A percentile compares a stretch with the other conserved stretches of the same genome.
phyloP scores from a whole-genome alignment of 1,140 invertebrate genomes.

The Lepidostoma basale region DNA sequence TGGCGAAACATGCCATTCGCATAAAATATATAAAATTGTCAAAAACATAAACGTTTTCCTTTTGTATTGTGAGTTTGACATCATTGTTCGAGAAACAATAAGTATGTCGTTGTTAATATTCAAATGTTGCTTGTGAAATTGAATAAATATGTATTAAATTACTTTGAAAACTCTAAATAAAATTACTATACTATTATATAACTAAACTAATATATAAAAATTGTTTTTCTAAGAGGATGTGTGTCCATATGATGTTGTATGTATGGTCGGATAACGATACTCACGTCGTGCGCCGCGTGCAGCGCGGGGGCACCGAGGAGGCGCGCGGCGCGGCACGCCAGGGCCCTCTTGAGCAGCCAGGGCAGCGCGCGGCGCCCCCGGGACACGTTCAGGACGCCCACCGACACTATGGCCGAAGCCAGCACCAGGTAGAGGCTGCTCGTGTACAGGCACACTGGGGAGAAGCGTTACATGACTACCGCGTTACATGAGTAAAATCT shows the following conservation, averaged over 20 bases:
- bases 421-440: slow-evolving; percentile 65
- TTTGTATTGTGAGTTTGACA: too few species aligned
- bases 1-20: too few species aligned
- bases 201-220: not conserved
- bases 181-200: not conserved
- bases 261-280: not conserved
- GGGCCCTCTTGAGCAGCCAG: slow-evolving; percentile 23
- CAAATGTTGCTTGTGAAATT: not conserved
- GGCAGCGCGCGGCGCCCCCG: slow-evolving; percentile 43
- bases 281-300: slow-evolving; percentile 9
- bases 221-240: not conserved
- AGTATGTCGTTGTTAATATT: not conserved
- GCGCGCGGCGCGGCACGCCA: slow-evolving; percentile 23
- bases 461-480: slow-evolving; percentile 56
- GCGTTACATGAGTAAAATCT: slow-evolving; percentile 41
- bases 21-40: too few species aligned
- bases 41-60: too few species aligned
- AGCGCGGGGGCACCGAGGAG: not conserved
- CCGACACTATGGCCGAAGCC: slow-evolving; percentile 67
- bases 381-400: slow-evolving; percentile 66
- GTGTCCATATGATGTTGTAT: not conserved
- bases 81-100: too few species aligned
- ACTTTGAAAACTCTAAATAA: not conserved
- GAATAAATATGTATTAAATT: not conserved
- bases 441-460: slow-evolving; percentile 63